phyloP scores from a whole-genome alignment of 64 coral and sea anemone genomes.

The Stichodactyla mertensii region DNA sequence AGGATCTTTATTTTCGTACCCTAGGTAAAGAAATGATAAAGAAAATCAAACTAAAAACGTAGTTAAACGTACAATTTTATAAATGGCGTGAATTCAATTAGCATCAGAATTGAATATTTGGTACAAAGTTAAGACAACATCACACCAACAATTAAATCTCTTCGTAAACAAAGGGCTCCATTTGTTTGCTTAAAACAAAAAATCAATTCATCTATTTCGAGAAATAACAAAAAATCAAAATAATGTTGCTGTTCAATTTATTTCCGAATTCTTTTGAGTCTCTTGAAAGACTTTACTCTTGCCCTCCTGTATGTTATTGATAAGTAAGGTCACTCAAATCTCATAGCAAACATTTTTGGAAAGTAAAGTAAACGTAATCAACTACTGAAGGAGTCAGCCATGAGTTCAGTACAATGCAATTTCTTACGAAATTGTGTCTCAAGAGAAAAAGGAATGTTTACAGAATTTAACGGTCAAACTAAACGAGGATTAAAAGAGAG shows the following conservation, averaged over 20 bases:
- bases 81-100: not conserved
- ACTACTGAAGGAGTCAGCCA: too few species aligned
- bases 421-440: not conserved
- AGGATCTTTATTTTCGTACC: not conserved
- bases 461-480: not conserved
- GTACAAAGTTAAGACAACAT: not conserved
- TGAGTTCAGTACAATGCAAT: not conserved
- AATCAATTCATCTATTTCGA: not conserved
- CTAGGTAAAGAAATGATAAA: not conserved
- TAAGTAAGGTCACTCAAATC: not conserved
- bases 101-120: constrained; percentile 1
- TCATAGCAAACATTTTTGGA: not conserved
- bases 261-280: too few species aligned
- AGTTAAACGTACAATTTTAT: not conserved
- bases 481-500: not conserved
- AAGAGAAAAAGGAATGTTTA: not conserved
- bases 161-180: not conserved
- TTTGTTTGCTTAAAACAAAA: not conserved
- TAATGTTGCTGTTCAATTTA: too few species aligned
- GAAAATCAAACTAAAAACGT: not conserved
- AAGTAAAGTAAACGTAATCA: not conserved
- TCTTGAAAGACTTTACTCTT: not conserved
- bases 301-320: not conserved
- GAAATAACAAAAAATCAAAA: not conserved
- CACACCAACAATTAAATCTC: not conserved